phyloP scores from a whole-genome alignment of 2,888 invertebrate genomes.

The Sipha maydis region DNA sequence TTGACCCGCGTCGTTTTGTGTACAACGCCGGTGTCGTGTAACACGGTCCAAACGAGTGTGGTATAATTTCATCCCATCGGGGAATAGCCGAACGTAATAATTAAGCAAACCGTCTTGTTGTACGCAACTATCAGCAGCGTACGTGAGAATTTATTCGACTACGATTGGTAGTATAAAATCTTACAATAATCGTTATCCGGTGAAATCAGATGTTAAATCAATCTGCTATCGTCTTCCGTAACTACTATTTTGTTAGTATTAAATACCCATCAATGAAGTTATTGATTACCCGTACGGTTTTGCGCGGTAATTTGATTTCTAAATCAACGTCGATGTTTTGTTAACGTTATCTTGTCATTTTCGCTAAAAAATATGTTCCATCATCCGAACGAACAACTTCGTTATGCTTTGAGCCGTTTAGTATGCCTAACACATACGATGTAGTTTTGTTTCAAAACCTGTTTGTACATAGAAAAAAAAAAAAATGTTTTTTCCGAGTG shows the following conservation, averaged over 20 bases:
- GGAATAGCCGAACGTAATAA: too few relatives aligned
- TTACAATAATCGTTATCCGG: background rate
- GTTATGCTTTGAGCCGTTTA: constrained; percentile 12
- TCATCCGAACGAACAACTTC: constrained; percentile 2
- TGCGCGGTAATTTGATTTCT: background rate
- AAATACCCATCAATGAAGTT: background rate
- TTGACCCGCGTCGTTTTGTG: too few relatives aligned
- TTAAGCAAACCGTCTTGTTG: too few relatives aligned
- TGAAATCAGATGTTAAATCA: background rate
- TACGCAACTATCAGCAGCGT: too few relatives aligned
- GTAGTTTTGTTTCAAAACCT: constrained; percentile 31
- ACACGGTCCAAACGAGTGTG: too few relatives aligned
- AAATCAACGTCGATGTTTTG: background rate
- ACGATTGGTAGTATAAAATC: background rate
- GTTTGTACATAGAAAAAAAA: constrained; percentile 8
- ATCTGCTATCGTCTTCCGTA: background rate
- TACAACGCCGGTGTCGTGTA: too few relatives aligned
- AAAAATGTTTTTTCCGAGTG: background rate
- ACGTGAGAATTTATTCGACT: background rate
- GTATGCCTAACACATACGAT: background rate
- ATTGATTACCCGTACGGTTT: background rate
- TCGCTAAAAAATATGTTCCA: constrained; percentile 7
- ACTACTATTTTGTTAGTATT: background rate
- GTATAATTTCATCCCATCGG: too few relatives aligned
- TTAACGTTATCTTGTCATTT: constrained; percentile 13